Conservation (phyloP, 2,888 invertebrate species). For the Agrochola lychnidis region DNA sequence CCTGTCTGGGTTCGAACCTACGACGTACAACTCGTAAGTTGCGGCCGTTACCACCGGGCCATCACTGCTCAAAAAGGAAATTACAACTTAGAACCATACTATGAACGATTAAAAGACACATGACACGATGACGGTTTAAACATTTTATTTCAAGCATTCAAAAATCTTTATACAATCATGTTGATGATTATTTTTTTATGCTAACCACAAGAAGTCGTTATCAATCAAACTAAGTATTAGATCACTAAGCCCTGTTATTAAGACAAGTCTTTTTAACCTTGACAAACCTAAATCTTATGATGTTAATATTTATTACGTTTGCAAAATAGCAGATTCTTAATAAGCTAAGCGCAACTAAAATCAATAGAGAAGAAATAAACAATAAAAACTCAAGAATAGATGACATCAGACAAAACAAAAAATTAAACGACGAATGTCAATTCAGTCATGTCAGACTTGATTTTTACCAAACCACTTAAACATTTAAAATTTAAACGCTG, state of each 20-base stretch:
- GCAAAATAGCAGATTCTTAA: not conserved
- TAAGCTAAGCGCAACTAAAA: not conserved
- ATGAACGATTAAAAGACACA: not conserved
- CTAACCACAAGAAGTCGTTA: not conserved
- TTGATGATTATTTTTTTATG: not conserved
- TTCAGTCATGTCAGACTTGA: not conserved
- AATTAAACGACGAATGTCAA: not conserved
- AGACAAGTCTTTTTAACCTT: not conserved
- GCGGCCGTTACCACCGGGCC: no score
- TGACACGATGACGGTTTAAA: not conserved
- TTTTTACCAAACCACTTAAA: not conserved
- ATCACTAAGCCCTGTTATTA: not conserved
- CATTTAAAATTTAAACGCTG: not conserved
- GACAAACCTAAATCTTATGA: not conserved
- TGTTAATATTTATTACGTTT: not conserved
- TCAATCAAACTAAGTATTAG: not conserved
- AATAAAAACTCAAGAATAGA: not conserved
- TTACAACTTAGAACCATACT: not conserved
- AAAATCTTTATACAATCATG: not conserved
- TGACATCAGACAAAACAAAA: not conserved
- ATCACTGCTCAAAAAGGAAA: no score
- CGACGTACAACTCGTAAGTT: no score
- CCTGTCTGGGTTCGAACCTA: no score
- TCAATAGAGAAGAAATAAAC: not conserved
- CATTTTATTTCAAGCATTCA: not conserved